These are phyloP conservation scores for Elegia similella DNA, from an alignment of 2,888 invertebrate genomes.

Conservation along the genomic window DNA sequence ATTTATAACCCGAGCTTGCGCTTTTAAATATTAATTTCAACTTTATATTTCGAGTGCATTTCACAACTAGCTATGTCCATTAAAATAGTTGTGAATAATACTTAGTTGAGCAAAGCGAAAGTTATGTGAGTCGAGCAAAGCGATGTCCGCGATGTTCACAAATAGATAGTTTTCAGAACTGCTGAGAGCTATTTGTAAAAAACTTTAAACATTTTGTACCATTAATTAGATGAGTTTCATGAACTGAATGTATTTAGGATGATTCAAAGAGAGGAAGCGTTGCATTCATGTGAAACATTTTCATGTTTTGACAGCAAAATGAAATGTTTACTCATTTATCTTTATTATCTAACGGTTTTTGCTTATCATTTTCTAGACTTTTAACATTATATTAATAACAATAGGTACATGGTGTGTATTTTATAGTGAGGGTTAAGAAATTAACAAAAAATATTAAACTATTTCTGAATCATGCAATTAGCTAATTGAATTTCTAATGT, in stretches of 20 bases:
- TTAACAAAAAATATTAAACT: too few relatives aligned
- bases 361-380: too few relatives aligned
- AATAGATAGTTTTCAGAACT: constrained; percentile 18
- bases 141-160: constrained; percentile 32
- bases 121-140: constrained; percentile 30
- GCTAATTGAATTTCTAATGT: too few relatives aligned
- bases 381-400: too few relatives aligned
- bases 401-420: too few relatives aligned
- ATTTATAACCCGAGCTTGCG: constrained; percentile 58
- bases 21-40: constrained; percentile 6
- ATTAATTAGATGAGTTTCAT: constrained; percentile 7
- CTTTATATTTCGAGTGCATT: background rate
- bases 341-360: background rate
- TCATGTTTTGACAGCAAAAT: background rate
- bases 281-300: background rate
- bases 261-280: constrained; percentile 6
- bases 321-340: background rate
- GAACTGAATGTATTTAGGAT: background rate
- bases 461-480: too few relatives aligned
- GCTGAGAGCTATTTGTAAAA: constrained; percentile 19
- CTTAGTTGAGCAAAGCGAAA: constrained; percentile 33
- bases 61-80: background rate
- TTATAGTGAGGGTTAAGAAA: too few relatives aligned
- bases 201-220: constrained; percentile 14
- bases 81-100: constrained; percentile 1